Conservation (phyloP, 2,797 vertebrate genomes). For the Tachyglossus aculeatus region DNA sequence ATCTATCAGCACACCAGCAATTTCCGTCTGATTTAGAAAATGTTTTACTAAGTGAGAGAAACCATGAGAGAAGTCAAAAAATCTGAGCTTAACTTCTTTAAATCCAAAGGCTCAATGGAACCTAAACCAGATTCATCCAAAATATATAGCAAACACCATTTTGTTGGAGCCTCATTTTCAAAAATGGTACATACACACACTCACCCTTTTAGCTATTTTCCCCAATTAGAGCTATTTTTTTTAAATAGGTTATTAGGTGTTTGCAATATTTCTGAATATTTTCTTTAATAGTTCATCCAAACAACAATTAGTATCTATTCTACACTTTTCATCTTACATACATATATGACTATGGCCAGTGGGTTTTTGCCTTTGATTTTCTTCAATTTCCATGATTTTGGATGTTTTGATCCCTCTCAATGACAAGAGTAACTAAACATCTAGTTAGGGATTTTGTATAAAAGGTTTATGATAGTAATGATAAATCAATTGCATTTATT, state of each 20-base stretch:
- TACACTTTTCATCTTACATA: conserved; percentile 23
- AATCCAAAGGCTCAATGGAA: too few species aligned
- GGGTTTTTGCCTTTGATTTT: conserved; percentile 31
- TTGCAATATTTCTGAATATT: conserved; percentile 50
- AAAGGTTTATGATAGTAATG: too few species aligned
- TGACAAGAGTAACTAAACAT: conserved; percentile 9
- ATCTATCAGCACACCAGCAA: background rate
- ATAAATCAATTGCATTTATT: too few species aligned
- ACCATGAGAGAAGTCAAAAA: background rate
- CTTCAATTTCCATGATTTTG: conserved; percentile 21
- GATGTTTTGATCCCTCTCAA: too few species aligned
- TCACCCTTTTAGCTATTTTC: conserved; percentile 8
- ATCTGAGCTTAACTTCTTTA: too few species aligned
- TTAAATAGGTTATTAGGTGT: conserved; percentile 40
- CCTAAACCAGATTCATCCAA: too few species aligned
- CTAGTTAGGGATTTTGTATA: background rate
- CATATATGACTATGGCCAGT: conserved; percentile 35
- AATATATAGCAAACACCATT: background rate
- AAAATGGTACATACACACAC: background rate
- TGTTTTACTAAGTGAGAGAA: background rate
- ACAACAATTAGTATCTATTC: conserved; percentile 51
- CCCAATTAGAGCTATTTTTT: conserved; percentile 23
- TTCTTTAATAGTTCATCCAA: conserved; percentile 60
- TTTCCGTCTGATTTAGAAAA: too few species aligned
- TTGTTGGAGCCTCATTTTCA: background rate